Base-by-base conservation (phyloP, 2,113 vertebrate genomes). In the Pterocles orientalis region DNA sequence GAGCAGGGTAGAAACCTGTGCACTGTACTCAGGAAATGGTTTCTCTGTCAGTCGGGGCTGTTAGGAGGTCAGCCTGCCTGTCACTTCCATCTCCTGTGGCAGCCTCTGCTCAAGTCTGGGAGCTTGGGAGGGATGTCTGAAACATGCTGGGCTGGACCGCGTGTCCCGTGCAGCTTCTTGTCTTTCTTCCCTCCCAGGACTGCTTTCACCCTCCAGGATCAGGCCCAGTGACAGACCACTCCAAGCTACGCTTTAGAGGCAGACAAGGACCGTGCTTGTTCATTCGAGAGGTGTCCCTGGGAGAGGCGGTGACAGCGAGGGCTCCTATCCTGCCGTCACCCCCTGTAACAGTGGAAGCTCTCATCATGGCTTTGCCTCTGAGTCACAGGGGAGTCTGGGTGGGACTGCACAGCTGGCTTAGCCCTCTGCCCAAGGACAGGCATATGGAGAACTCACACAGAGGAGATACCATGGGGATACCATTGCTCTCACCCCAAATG, bases 381-480 rank as follows among this genome's bases (percentile, higher is more conserved):
- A 61, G 6, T 15, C 14, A 29, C 56, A 6, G 47, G 33, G 33
- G 26, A 25, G 65, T 15, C 51, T 14, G 20, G 41, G 11, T 43
- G 66, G 65, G 28, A 36, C 19, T 36, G 14, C 6, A 14, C 6
- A 23, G 47, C 47, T 72, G 69, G 21, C 31, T 53, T 1, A 81
- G 45, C 14, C 21, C 69, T 33, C 33, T 2, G 4, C 18, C 17
- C 1, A 4, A 29, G 45, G 24, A 13, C 48, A 41, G 41, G 26
- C n/a, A 7, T 4, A 1, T 4, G 48, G 72, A 14, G 48, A 53
- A 0, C 19, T 20, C n/a, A 25, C 18, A 13, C 0, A 5, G 51
- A 43, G 39, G 39, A 36, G 64, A 21, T 26, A 24, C 28, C 25
- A 5, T 21, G 2, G 4, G 14, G n/a, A 10, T 9, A 34, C 10